These are phyloP conservation scores for Scylla paramamosain DNA, from an alignment of 1,140 invertebrate species.

Conservation along the genomic window DNA sequence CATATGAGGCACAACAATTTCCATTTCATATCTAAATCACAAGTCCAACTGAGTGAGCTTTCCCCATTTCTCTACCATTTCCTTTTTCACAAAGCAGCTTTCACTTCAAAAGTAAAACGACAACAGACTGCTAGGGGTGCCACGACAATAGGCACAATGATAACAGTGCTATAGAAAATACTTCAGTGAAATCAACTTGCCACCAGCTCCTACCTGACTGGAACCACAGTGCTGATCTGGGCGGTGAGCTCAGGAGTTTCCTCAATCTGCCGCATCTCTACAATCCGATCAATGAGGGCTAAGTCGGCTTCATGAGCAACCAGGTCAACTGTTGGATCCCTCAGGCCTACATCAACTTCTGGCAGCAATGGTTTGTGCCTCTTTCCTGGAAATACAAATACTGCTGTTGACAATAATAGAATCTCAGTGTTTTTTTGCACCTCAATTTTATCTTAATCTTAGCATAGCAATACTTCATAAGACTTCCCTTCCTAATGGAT, in stretches of 20 bases:
- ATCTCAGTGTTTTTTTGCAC: not conserved
- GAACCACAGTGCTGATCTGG: not conserved
- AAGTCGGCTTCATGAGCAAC: slow-evolving; percentile 42
- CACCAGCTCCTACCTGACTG: not conserved
- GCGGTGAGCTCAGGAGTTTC: not conserved
- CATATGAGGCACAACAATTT: no score
- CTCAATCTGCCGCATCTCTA: not conserved
- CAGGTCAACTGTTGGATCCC: not conserved
- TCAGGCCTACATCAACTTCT: not conserved
- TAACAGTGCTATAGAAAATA: no score
- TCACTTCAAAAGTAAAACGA: no score
- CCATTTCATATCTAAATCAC: no score
- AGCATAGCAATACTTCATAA: not conserved
- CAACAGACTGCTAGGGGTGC: no score
- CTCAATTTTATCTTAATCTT: not conserved
- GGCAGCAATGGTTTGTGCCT: slow-evolving; percentile 46
- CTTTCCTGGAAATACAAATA: slow-evolving; percentile 32
- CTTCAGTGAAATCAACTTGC: no score
- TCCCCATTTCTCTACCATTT: no score
- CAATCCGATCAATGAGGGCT: slow-evolving; percentile 34
- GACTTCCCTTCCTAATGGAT: not conserved
- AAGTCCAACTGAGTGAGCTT: no score
- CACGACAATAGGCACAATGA: no score
- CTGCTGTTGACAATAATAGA: not conserved
- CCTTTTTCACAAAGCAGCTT: no score